Conservation (phyloP, 2,888 invertebrate species). For the Aporophyla lueneburgensis region DNA sequence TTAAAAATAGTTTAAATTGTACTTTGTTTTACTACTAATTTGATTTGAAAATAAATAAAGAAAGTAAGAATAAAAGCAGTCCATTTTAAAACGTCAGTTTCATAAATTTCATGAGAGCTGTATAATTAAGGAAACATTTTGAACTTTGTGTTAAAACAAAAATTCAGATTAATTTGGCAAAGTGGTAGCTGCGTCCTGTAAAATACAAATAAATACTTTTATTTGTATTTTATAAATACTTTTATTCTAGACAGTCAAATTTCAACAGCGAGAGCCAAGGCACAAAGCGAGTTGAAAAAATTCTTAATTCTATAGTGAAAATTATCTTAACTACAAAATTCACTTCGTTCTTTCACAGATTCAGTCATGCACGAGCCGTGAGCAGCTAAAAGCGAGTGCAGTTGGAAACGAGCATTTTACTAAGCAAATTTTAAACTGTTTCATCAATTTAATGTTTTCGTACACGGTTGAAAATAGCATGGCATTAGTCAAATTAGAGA, state of each 20-base stretch:
- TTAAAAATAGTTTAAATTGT: background rate
- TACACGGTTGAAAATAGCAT: slow-evolving; percentile 31
- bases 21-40: background rate
- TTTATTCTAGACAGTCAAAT: background rate
- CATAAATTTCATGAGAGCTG: background rate
- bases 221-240: too few relatives aligned
- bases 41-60: too few relatives aligned
- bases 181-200: background rate
- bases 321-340: slow-evolving; percentile 25
- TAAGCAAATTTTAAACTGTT: slow-evolving; percentile 56
- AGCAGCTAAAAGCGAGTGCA: slow-evolving; percentile 45
- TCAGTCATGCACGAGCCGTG: slow-evolving; percentile 20
- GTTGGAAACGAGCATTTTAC: slow-evolving; percentile 40
- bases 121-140: too few relatives aligned
- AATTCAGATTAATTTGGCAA: background rate
- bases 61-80: too few relatives aligned
- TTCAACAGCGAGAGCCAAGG: background rate
- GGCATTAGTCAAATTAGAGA: slow-evolving; percentile 40
- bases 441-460: slow-evolving; percentile 51
- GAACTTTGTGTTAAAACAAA: background rate
- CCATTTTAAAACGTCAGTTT: background rate
- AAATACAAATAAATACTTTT: background rate
- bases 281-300: slow-evolving; percentile 13
- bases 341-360: slow-evolving; percentile 29
- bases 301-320: slow-evolving; percentile 25